Conservation (phyloP, 2,113 vertebrate genomes). For the Nothoprocta pentlandii region DNA sequence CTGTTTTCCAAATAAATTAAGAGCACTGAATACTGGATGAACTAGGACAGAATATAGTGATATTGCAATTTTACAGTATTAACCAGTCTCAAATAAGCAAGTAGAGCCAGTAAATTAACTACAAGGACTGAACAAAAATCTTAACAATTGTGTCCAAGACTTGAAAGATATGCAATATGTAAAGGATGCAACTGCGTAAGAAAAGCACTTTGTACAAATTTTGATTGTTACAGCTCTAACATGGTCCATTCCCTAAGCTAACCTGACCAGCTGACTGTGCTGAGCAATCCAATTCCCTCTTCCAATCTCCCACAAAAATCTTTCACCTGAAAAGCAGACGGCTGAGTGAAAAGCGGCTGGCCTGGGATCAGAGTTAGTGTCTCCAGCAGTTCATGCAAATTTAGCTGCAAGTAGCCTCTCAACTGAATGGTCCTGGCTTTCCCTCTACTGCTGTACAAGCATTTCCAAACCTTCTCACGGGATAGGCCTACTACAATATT, state of each 20-base stretch:
- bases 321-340: background rate
- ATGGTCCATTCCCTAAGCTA: background rate
- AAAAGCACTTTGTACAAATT: background rate
- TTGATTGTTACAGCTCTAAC: background rate
- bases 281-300: background rate
- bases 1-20: background rate
- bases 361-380: background rate
- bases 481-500: background rate
- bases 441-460: background rate
- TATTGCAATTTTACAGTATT: background rate
- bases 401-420: background rate
- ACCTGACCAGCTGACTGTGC: background rate
- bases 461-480: background rate
- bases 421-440: background rate
- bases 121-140: background rate
- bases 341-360: background rate
- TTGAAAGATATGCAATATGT: background rate
- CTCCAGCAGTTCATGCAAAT: background rate
- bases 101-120: background rate
- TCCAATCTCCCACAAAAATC: background rate
- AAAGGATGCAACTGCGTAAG: background rate
- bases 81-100: background rate
- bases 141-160: background rate
- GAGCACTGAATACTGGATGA: background rate
- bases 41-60: background rate